Percentiles rank a stretch among this genome's conserved stretches.
phyloP scores from a whole-genome alignment of 2,888 invertebrate genomes.

The Petrolisthes manimaculis region DNA sequence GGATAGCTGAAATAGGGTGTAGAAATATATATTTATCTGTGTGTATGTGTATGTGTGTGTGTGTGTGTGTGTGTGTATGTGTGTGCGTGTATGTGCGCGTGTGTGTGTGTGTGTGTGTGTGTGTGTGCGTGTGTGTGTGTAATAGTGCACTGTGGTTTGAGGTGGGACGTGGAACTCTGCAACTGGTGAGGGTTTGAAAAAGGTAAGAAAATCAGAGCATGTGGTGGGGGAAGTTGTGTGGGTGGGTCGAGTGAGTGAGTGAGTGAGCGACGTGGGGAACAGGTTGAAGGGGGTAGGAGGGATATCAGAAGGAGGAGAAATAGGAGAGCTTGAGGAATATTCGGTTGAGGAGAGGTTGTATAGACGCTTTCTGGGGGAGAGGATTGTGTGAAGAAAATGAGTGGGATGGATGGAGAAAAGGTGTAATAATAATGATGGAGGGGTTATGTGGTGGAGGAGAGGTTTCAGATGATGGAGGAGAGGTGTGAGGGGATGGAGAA shows the following conservation, averaged over 20 bases:
- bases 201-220: not conserved
- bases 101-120: constrained; percentile 17
- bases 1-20: not conserved
- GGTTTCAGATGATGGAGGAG: not conserved
- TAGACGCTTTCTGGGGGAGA: not conserved
- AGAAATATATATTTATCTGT: not conserved
- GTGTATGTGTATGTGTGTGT: constrained; percentile 16
- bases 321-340: not conserved
- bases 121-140: constrained; percentile 9
- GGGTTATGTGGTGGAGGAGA: not conserved
- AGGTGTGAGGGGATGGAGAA: not conserved
- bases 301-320: not conserved
- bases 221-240: not conserved
- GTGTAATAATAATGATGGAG: not conserved
- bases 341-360: not conserved
- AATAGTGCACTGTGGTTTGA: not conserved
- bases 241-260: not conserved
- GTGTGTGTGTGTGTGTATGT: constrained; percentile 28
- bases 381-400: not conserved
- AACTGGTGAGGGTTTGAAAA: not conserved
- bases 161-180: too few relatives aligned
- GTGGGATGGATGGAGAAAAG: not conserved
- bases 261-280: not conserved
- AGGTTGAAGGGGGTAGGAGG: not conserved
- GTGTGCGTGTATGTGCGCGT: constrained; percentile 24